Evolutionary conservation across 92 coral and sea anemone species (phyloP).

Genomic region (Zoanthus solanderi): DNA sequence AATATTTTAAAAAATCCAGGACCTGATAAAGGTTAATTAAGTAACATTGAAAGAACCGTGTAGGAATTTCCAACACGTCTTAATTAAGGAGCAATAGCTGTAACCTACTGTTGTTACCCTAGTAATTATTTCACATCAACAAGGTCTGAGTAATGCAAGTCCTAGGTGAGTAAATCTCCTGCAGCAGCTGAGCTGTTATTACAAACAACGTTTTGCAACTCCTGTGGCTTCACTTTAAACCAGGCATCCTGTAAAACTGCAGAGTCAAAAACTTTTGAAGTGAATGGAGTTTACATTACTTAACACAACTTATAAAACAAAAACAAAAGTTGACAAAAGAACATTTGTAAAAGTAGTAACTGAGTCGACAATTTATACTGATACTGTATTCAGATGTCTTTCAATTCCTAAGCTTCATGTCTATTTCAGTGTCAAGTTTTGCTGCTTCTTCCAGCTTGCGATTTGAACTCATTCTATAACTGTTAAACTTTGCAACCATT

Average conservation of each 20-base stretch:
- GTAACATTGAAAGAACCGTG: conserved; percentile 36
- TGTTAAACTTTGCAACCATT: conserved; percentile 52
- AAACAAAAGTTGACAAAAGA: conserved; percentile 18
- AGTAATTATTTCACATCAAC: conserved; percentile 8
- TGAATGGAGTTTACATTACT: conserved; percentile 34
- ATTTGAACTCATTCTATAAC: conserved; percentile 49
- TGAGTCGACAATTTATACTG: conserved; percentile 29
- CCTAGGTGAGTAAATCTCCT: conserved; percentile 34
- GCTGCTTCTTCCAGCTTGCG: conserved; percentile 53
- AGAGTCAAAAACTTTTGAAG: conserved; percentile 34
- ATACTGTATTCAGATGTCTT: conserved; percentile 23
- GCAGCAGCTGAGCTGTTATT: conserved; percentile 32
- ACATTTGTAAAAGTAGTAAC: conserved; percentile 22
- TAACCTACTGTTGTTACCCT: conserved; percentile 31
- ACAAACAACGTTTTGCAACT: conserved; percentile 25
- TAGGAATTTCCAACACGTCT: conserved; percentile 23
- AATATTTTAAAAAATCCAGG: conserved; percentile 17
- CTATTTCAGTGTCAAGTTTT: conserved; percentile 39
- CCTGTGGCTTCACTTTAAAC: conserved; percentile 30
- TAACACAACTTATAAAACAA: conserved; percentile 19
- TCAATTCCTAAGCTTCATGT: conserved; percentile 46
- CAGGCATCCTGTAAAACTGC: conserved; percentile 25
- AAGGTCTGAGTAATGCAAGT: conserved; percentile 26
- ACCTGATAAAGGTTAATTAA: conserved; percentile 20
- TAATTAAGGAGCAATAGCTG: conserved; percentile 40